phyloP scores from a whole-genome alignment of 2,797 vertebrate genomes.

The Scleropages formosus region DNA sequence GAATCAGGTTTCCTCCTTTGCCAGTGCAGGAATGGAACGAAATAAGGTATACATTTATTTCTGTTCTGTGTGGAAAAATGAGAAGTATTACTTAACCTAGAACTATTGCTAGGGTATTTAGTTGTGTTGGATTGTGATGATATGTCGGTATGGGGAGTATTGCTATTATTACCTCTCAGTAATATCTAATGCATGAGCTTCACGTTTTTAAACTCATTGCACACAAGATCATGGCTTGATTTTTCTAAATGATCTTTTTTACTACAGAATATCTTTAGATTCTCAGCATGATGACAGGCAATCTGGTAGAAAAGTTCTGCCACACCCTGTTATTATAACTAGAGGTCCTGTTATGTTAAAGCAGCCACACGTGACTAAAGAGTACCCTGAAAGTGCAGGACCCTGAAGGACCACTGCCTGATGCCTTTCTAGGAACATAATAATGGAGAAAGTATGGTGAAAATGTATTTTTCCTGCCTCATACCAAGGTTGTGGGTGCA shows the following conservation, averaged over 20 bases:
- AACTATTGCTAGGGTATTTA: not conserved
- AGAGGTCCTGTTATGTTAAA: not conserved
- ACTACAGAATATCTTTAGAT: conserved; percentile 1
- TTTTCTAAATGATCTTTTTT: not conserved
- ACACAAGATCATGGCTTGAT: not conserved
- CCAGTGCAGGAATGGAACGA: conserved; percentile 36
- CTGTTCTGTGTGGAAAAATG: conserved; percentile 8
- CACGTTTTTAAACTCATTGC: not conserved
- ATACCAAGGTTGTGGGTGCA: not conserved
- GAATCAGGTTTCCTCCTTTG: conserved; percentile 44
- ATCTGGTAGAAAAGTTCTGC: conserved; percentile 15
- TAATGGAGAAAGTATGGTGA: not conserved
- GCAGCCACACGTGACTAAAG: not conserved
- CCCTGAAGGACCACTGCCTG: not conserved
- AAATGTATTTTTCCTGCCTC: not conserved
- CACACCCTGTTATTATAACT: not conserved
- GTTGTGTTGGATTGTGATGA: conserved; percentile 1
- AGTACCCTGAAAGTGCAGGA: not conserved
- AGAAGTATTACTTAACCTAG: not conserved
- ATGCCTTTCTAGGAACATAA: not conserved
- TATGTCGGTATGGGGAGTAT: no score
- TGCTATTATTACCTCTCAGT: no score
- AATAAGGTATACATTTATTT: conserved; percentile 40
- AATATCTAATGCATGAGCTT: no score
- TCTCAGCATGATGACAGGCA: not conserved